A percentile compares a stretch with the other conserved stretches of the same genome.
Conservation (phyloP, 2,888 invertebrate genomes). For the Mesorhabditis spiculigera region DNA sequence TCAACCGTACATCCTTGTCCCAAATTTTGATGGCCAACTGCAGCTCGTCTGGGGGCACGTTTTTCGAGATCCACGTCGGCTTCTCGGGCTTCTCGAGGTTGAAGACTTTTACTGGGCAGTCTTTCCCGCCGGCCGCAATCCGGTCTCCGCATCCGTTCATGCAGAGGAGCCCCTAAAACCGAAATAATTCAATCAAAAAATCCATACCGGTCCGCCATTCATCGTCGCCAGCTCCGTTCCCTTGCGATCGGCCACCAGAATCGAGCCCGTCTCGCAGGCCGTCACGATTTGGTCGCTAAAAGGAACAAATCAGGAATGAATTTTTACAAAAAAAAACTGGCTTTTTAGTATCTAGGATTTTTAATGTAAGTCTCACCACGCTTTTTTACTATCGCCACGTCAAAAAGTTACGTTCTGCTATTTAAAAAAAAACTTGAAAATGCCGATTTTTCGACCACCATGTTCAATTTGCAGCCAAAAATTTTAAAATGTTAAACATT, state of each 20-base stretch:
- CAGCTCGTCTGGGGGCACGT: slow-evolving; percentile 77
- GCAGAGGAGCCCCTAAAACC: background rate
- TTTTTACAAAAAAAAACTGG: background rate
- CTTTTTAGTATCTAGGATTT: background rate
- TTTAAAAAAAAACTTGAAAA: too few species aligned
- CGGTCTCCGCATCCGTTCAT: background rate
- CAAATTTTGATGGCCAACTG: slow-evolving; percentile 80
- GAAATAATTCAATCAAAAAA: slow-evolving; percentile 5
- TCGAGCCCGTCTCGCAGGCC: slow-evolving; percentile 59
- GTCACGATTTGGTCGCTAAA: slow-evolving; percentile 53
- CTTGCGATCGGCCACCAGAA: slow-evolving; percentile 55
- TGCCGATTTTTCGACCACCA: too few species aligned
- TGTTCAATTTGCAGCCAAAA: too few species aligned
- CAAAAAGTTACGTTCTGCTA: too few species aligned
- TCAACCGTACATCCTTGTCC: slow-evolving; percentile 78
- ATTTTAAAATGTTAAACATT: too few species aligned
- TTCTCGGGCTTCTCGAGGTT: slow-evolving; percentile 62
- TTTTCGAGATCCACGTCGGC: slow-evolving; percentile 68
- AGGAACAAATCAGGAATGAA: slow-evolving; percentile 9
- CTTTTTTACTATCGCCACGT: too few species aligned
- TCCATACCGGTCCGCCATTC: background rate
- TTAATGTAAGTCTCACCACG: too few species aligned
- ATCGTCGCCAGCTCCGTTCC: slow-evolving; percentile 20
- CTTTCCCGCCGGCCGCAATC: slow-evolving; percentile 80
- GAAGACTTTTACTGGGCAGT: slow-evolving; percentile 83